These are phyloP conservation scores for Brachyhypopomus occidentalis DNA, from an alignment of 2,113 vertebrate species.

Conservation along the genomic window DNA sequence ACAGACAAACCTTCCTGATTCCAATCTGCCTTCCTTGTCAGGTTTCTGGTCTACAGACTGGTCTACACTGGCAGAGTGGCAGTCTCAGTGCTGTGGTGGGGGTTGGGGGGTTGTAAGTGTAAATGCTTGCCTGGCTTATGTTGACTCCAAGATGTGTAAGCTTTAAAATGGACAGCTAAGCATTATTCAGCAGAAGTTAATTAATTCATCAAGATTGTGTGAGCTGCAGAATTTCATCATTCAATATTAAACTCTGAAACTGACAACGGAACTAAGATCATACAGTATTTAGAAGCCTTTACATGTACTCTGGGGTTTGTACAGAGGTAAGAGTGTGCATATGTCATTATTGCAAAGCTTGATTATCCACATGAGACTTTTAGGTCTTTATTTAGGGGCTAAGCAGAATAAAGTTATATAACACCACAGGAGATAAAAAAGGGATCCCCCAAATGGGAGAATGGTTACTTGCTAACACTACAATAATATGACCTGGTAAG, in stretches of 20 bases:
- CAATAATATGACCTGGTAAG: slow-evolving; percentile 23
- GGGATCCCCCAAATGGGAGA: not conserved
- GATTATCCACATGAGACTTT: not conserved
- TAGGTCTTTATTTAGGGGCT: not conserved
- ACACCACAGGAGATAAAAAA: slow-evolving; percentile 13
- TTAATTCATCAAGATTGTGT: not conserved
- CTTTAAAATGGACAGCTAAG: not conserved
- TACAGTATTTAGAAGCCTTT: not conserved
- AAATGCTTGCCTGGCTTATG: not conserved
- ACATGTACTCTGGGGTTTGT: not conserved
- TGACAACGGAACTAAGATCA: not conserved
- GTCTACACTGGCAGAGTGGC: not conserved
- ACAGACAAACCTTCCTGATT: slow-evolving; percentile 10
- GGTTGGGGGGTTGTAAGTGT: not conserved
- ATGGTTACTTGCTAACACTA: slow-evolving; percentile 12
- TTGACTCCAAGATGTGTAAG: not conserved
- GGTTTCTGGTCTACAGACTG: not conserved
- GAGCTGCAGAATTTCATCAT: no score
- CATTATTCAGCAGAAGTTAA: not conserved
- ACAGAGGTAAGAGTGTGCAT: not conserved
- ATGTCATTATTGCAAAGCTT: not conserved
- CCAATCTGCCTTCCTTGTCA: not conserved
- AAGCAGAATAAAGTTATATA: slow-evolving; percentile 1
- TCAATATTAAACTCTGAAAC: not conserved
- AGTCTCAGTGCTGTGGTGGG: not conserved